phyloP scores from a whole-genome alignment of 2,113 vertebrate species.

The Apodemus speciosus region DNA sequence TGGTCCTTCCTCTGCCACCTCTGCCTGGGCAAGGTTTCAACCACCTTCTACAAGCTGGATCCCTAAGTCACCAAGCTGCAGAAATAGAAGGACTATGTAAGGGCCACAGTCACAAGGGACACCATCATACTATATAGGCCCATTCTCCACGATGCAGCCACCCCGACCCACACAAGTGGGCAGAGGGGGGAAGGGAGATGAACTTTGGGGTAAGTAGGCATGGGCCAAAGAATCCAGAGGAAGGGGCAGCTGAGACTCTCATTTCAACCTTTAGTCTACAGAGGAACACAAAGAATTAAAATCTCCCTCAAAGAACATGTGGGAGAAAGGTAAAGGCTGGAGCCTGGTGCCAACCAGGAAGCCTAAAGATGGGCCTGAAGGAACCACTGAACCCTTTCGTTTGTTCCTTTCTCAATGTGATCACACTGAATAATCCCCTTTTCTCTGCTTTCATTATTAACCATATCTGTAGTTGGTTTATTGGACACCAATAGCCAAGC shows the following conservation, averaged over 20 bases:
- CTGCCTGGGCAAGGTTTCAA: not conserved
- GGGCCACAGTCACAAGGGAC: not conserved
- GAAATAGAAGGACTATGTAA: not conserved
- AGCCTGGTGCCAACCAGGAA: not conserved
- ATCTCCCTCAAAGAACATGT: not conserved
- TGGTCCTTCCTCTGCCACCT: not conserved
- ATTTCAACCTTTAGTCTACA: not conserved
- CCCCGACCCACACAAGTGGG: no score
- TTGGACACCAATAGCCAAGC: not conserved
- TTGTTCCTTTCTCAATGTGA: not conserved
- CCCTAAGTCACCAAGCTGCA: not conserved
- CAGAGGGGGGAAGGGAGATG: not conserved
- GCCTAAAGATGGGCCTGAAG: not conserved
- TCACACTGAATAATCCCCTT: not conserved
- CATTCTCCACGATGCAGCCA: not conserved
- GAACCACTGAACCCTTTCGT: not conserved
- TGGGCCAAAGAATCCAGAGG: not conserved
- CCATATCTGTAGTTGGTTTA: not conserved
- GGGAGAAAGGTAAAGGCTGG: not conserved
- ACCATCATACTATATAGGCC: not conserved
- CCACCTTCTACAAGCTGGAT: not conserved
- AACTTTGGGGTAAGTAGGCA: not conserved
- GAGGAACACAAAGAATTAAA: not conserved
- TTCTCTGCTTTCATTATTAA: not conserved
- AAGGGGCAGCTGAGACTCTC: not conserved